Percentiles rank a stretch among this genome's conserved stretches.
These are phyloP conservation scores for Loxodonta africana DNA, from an alignment of 2,113 vertebrate genomes.

Conservation along the genomic window DNA sequence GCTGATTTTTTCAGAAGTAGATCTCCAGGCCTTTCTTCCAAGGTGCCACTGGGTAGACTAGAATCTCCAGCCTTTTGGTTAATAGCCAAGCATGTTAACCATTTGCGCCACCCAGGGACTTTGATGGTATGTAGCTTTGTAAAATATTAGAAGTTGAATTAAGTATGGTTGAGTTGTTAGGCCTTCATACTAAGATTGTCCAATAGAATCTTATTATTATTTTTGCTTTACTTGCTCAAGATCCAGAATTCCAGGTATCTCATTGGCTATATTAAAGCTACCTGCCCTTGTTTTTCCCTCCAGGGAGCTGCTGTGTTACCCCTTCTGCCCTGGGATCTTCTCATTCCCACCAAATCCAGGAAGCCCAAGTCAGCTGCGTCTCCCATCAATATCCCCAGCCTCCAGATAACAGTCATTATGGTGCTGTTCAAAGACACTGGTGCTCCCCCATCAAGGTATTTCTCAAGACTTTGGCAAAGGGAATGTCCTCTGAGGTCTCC, in stretches of 20 bases:
- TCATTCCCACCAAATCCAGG: background rate
- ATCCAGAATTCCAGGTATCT: constrained; percentile 36
- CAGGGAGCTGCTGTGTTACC: background rate
- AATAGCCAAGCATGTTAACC: background rate
- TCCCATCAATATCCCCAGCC: background rate
- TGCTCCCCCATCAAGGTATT: constrained; percentile 42
- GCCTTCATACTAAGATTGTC: background rate
- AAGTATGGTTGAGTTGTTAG: background rate
- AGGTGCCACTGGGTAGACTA: background rate
- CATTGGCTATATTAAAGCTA: constrained; percentile 51
- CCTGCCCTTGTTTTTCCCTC: background rate
- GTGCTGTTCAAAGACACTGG: background rate
- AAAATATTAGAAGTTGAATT: constrained; percentile 3
- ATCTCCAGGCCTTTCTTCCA: background rate
- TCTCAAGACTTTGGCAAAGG: constrained; percentile 69
- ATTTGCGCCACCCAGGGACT: background rate
- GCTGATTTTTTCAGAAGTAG: background rate
- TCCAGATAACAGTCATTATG: background rate
- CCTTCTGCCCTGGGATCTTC: background rate
- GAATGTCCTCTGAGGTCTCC: constrained; percentile 25
- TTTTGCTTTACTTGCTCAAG: constrained; percentile 41
- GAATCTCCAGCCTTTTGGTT: background rate
- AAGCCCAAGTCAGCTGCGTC: background rate
- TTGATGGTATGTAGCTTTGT: background rate
- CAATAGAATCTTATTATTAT: background rate